phyloP scores from a whole-genome alignment of 2,797 vertebrate genomes.

The Dendrocincla tyrannina region DNA sequence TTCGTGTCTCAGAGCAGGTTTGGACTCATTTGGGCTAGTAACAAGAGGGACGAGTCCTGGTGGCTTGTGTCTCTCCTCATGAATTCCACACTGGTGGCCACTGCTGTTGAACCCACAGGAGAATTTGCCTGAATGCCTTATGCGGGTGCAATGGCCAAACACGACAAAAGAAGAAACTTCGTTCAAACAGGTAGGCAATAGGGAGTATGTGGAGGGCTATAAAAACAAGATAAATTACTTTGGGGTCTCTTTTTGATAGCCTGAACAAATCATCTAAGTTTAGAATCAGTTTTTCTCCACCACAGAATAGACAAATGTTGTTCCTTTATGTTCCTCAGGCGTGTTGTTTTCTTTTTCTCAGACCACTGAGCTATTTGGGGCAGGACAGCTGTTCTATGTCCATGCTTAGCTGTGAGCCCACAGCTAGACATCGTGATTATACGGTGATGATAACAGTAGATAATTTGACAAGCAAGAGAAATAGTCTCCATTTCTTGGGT shows the following conservation, averaged over 20 bases:
- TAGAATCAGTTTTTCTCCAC: background rate
- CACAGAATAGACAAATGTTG: background rate
- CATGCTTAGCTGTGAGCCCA: background rate
- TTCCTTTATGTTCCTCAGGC: background rate
- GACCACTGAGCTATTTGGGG: background rate
- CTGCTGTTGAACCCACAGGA: background rate
- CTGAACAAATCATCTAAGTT: background rate
- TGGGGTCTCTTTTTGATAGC: background rate
- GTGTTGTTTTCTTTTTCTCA: background rate
- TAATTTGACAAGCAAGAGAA: background rate
- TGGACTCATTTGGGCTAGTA: background rate
- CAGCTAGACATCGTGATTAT: background rate
- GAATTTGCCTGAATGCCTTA: background rate
- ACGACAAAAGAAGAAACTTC: background rate
- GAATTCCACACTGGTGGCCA: background rate
- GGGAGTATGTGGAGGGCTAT: accelerated
- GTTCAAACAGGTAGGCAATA: background rate
- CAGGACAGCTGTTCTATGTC: background rate
- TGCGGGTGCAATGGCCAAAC: background rate
- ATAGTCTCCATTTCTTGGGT: background rate
- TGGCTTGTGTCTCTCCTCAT: background rate
- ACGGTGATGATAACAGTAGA: background rate
- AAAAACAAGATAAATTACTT: background rate
- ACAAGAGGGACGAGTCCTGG: background rate
- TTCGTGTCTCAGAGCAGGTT: background rate